Base-by-base conservation (phyloP, 2,888 invertebrate species). In the Agrenia bidenticulata region DNA sequence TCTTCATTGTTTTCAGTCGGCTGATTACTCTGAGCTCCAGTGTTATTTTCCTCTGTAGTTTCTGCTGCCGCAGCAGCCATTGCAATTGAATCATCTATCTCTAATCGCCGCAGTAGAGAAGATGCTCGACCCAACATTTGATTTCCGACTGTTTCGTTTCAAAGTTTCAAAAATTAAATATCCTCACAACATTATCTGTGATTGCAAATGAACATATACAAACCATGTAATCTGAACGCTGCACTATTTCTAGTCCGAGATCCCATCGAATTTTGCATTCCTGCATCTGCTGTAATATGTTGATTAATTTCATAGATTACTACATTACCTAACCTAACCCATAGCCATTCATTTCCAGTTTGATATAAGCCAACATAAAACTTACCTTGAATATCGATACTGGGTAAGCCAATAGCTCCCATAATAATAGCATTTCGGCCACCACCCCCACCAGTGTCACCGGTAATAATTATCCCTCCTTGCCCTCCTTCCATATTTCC, bases 101-200 rank as follows among this genome's bases (percentile, higher is more conserved):
- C 75, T 15, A 75, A 61, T 32, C 60, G 50, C 23, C 66, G 66
- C 7, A 75, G 62, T 15, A 73, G 32, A 26, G 21, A 63, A 1
- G 73, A 75, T 26, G 75, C 75, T 62, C 72, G 64, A 51, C 67
- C 69, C 13, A 73, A 50, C 68, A 73, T 70, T 51, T 67, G 70
- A 49, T 70, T 72, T 21, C 73, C 72, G 39, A 66, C 67, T 64
- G 27, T n/a, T n/a, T 57, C 15, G 26, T 11, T 7, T 7, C 17
- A 49, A 49, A 17, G 49, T 11, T 9, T 7, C 7, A 19, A 24
- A 51, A 51, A 51, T 13, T 4, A 19, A 24, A 51, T 17, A 51
- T 45, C 15, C 15, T 45, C 15, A 45, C n/a, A 15, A 45, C 9
- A 7, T 32, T 19, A 45, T 17, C n/a, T 15, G 2, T 45, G 5